Conservation (phyloP, 2,888 invertebrate genomes). For the Hyles lineata region DNA sequence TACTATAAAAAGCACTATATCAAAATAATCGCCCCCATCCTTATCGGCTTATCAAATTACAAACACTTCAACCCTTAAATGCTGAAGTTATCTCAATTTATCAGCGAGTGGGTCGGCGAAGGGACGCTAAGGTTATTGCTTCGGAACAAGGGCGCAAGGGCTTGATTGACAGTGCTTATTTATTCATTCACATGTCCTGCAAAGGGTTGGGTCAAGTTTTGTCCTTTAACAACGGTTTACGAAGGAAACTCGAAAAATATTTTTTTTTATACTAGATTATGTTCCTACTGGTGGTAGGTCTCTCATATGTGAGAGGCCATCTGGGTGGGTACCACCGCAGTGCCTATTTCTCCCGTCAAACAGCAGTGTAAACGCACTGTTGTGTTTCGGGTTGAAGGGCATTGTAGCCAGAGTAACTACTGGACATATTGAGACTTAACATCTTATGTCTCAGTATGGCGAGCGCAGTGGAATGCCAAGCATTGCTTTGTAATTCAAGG, state of each 20-base stretch:
- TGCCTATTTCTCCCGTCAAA: no score
- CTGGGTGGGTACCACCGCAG: no score
- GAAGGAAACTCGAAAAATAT: conserved; percentile 31
- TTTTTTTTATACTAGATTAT: no score
- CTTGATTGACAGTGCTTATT: conserved; percentile 73
- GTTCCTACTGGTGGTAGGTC: no score
- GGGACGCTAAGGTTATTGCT: conserved; percentile 25
- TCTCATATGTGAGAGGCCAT: no score
- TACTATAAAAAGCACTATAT: neutral
- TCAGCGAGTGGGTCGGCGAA: conserved; percentile 23
- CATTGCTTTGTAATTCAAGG: no score
- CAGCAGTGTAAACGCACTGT: no score
- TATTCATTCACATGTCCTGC: conserved; percentile 68
- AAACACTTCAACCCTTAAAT: conserved; percentile 22
- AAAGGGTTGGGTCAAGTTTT: conserved; percentile 56
- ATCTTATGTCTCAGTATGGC: no score
- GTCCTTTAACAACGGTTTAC: conserved; percentile 42
- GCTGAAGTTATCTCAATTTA: conserved; percentile 35
- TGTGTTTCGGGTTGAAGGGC: no score
- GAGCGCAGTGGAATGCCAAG: no score
- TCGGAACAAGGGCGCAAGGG: conserved; percentile 44
- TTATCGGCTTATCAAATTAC: conserved; percentile 17
- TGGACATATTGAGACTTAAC: no score
- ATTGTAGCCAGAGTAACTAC: no score
- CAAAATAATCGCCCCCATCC: neutral